A percentile compares a stretch with the other conserved stretches of the same genome.
phyloP scores from a whole-genome alignment of 2,888 invertebrate species.

The Atethmia centrago region DNA sequence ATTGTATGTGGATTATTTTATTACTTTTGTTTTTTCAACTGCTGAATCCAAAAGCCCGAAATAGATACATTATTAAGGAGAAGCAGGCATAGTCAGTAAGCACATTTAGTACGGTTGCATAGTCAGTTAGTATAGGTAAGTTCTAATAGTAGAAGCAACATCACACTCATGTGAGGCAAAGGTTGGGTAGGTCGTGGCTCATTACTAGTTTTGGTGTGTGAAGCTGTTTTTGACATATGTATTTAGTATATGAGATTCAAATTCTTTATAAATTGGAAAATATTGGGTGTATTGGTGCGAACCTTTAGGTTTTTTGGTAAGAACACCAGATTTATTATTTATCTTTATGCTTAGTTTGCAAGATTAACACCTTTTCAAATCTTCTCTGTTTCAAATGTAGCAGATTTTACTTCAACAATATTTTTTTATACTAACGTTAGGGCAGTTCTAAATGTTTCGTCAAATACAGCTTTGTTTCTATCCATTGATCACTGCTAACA shows the following conservation, averaged over 20 bases:
- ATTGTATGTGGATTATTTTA: background rate
- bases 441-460: conserved; percentile 1
- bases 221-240: conserved; percentile 72
- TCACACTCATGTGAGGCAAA: conserved; percentile 75
- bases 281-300: background rate
- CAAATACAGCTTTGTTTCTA: conserved; percentile 68
- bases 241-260: background rate
- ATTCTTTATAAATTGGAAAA: background rate
- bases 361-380: background rate
- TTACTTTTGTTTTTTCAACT: conserved; percentile 51
- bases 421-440: background rate
- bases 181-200: conserved; percentile 72
- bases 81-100: conserved; percentile 78
- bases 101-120: conserved; percentile 70
- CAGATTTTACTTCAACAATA: background rate
- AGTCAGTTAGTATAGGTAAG: conserved; percentile 68
- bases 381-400: background rate
- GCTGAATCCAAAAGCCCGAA: conserved; percentile 82
- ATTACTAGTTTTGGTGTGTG: conserved; percentile 56
- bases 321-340: background rate
- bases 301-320: background rate
- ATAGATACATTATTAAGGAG: conserved; percentile 82
- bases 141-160: conserved; percentile 73
- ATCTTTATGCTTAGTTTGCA: background rate
- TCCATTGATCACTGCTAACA: conserved; percentile 63